These are phyloP conservation scores for Tetramorium parvispinum DNA, from an alignment of 1,140 invertebrate species.

Conservation along the genomic window DNA sequence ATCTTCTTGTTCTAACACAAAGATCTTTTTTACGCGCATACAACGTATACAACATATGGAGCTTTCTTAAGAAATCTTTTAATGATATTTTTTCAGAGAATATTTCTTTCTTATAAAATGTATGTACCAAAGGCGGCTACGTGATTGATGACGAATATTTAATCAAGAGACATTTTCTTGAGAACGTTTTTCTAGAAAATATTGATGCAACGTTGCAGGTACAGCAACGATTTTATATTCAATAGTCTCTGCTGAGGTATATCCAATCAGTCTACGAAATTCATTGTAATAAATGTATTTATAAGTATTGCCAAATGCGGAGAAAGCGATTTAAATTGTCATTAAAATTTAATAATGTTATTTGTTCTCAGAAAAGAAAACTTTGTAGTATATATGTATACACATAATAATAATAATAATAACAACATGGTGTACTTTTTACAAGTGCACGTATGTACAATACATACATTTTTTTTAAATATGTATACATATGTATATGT, in stretches of 20 bases:
- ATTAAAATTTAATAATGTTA: background rate
- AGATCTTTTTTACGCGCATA: background rate
- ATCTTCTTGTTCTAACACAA: background rate
- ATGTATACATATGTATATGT: too few relatives aligned
- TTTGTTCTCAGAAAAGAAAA: background rate
- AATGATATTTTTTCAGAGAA: background rate
- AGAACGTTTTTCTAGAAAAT: background rate
- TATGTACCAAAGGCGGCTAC: background rate
- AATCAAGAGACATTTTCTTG: background rate
- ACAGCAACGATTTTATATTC: background rate
- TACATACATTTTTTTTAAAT: too few relatives aligned
- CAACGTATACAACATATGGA: too few relatives aligned
- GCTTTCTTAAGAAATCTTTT: background rate
- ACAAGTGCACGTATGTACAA: too few relatives aligned
- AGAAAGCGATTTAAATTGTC: background rate
- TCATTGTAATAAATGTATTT: slow-evolving; percentile 8
- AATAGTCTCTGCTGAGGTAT: background rate
- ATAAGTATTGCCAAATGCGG: background rate
- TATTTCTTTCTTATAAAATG: background rate
- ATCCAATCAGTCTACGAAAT: slow-evolving; percentile 1
- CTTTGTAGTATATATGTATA: background rate
- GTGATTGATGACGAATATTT: background rate
- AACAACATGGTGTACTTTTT: background rate
- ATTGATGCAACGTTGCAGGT: background rate
- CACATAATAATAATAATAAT: background rate